A percentile compares a stretch with the other conserved stretches of the same genome.
Conservation (phyloP, 2,113 vertebrate genomes). For the Nannobrachium achirus region DNA sequence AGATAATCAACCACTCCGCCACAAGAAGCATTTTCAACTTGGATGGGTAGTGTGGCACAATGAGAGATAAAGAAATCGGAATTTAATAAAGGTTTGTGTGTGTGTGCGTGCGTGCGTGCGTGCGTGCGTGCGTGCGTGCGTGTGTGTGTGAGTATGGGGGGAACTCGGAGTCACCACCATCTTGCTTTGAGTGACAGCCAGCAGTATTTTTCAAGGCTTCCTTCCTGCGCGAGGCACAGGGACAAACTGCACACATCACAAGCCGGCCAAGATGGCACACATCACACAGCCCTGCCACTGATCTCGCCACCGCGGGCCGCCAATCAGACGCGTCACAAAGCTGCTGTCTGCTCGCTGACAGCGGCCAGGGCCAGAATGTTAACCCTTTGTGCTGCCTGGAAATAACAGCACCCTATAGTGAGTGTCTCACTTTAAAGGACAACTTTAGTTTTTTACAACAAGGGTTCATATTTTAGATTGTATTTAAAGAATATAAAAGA, state of each 20-base stretch:
- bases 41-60: not conserved
- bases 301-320: conserved; percentile 74
- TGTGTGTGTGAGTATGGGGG: not conserved
- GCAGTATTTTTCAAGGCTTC: conserved; percentile 75
- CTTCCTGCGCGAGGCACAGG: conserved; percentile 64
- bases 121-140: no score
- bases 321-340: conserved; percentile 78
- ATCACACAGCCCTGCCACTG: conserved; percentile 74
- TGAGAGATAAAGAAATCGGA: no score
- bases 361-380: conserved; percentile 67
- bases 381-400: conserved; percentile 51
- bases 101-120: no score
- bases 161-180: conserved; percentile 51
- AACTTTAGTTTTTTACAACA: no score
- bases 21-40: not conserved
- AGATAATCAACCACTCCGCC: no score
- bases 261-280: conserved; percentile 75
- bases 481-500: no score
- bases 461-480: no score
- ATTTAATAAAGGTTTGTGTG: conserved; percentile 54
- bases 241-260: conserved; percentile 79
- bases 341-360: conserved; percentile 76
- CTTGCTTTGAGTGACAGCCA: conserved; percentile 76
- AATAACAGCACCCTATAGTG: no score
- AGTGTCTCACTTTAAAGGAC: no score